A percentile compares a stretch with the other conserved stretches of the same genome.
These are phyloP conservation scores for Tenthredo distinguenda DNA, from an alignment of 2,888 invertebrate species.

Conservation along the genomic window DNA sequence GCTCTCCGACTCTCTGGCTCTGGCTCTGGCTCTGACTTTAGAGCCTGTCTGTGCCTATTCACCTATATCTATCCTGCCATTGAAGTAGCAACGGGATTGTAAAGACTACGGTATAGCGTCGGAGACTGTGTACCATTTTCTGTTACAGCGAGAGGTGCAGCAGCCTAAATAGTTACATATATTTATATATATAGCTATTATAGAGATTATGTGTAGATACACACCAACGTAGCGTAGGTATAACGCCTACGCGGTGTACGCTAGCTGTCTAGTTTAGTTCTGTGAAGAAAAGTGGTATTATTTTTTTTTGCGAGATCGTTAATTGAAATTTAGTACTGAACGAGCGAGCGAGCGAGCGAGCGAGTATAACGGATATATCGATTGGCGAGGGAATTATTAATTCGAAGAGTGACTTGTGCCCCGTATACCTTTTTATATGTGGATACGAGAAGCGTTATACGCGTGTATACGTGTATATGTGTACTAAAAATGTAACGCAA, in stretches of 20 bases:
- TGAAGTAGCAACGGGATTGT: not conserved
- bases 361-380: not conserved
- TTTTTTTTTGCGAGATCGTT: not conserved
- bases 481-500: not conserved
- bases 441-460: too few species aligned
- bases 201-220: not conserved
- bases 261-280: not conserved
- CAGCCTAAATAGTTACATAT: not conserved
- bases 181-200: not conserved
- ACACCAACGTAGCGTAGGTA: too few species aligned
- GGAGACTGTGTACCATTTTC: not conserved
- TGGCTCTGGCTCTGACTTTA: not conserved
- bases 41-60: not conserved
- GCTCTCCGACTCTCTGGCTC: not conserved
- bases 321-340: not conserved
- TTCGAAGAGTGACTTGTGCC: not conserved
- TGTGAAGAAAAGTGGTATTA: not conserved
- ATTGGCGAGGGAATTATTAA: not conserved
- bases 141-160: not conserved
- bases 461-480: too few species aligned
- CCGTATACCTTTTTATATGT: too few species aligned
- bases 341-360: not conserved
- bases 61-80: not conserved
- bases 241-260: too few species aligned
- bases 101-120: not conserved